These are phyloP conservation scores for Tholera decimalis DNA, from an alignment of 2,888 invertebrate genomes.

Conservation along the genomic window DNA sequence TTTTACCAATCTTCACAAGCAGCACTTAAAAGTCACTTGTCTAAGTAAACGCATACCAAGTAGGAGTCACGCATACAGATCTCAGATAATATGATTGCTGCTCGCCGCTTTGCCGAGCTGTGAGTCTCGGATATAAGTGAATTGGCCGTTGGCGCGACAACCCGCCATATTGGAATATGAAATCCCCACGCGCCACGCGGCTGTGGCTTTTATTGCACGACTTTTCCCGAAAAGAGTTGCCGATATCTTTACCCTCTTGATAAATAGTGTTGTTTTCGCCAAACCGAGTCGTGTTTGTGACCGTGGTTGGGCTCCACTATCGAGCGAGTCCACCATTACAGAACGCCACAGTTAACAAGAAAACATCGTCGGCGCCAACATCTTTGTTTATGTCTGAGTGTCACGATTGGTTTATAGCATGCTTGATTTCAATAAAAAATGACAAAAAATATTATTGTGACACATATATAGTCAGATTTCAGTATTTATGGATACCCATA, in stretches of 20 bases:
- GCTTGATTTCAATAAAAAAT: slow-evolving; percentile 67
- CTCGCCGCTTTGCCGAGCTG: slow-evolving; percentile 69
- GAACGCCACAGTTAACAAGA: slow-evolving; percentile 70
- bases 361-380: slow-evolving; percentile 76
- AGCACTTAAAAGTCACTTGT: slow-evolving; percentile 57
- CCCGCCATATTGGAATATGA: slow-evolving; percentile 86
- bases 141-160: slow-evolving; percentile 82
- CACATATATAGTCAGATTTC: slow-evolving; percentile 50
- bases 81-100: slow-evolving; percentile 52
- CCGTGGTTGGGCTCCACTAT: slow-evolving; percentile 70
- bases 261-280: slow-evolving; percentile 91
- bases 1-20: slow-evolving; percentile 36
- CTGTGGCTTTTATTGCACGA: slow-evolving; percentile 86
- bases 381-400: slow-evolving; percentile 77
- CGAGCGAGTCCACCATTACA: slow-evolving; percentile 65
- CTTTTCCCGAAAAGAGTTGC: slow-evolving; percentile 80
- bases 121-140: slow-evolving; percentile 83
- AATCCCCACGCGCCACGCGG: slow-evolving; percentile 78
- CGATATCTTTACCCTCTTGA: slow-evolving; percentile 87
- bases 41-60: slow-evolving; percentile 56
- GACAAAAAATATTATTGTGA: slow-evolving; percentile 56
- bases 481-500: slow-evolving; percentile 43
- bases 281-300: slow-evolving; percentile 82
- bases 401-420: slow-evolving; percentile 68
- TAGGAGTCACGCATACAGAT: slow-evolving; percentile 53